Conservation (phyloP, 2,797 vertebrate genomes). For the Xyrichtys novacula region DNA sequence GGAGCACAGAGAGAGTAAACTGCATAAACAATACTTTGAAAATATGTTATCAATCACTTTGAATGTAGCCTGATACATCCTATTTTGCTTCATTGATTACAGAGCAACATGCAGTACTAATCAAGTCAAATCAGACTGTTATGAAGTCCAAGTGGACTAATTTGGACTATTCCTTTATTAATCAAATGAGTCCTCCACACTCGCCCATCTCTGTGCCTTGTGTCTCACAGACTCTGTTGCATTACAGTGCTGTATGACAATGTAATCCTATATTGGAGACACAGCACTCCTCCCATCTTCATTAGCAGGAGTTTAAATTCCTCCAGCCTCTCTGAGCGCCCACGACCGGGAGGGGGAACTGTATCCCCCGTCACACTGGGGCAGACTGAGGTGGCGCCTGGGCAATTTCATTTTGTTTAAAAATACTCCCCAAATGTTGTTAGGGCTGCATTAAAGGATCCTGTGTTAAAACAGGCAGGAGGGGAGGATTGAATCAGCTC, state of each 20-base stretch:
- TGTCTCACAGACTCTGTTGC: constrained; percentile 49
- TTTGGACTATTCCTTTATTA: too few relatives aligned
- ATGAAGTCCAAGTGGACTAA: background rate
- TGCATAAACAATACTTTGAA: background rate
- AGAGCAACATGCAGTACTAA: constrained; percentile 5
- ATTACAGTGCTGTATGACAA: constrained; percentile 72
- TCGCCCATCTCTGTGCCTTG: background rate
- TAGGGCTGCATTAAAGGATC: constrained; percentile 96
- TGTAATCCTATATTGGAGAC: constrained; percentile 77
- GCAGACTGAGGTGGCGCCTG: constrained; percentile 92
- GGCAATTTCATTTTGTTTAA: constrained; percentile 98
- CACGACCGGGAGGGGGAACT: constrained; percentile 75
- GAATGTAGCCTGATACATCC: constrained; percentile 13
- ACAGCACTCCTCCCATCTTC: constrained; percentile 72
- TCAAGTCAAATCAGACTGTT: constrained; percentile 11
- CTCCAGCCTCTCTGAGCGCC: constrained; percentile 76
- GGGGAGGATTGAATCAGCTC: constrained; percentile 88
- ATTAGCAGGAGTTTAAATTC: constrained; percentile 83
- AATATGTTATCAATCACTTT: background rate
- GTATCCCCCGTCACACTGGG: constrained; percentile 85
- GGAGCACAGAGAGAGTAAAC: background rate
- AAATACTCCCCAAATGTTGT: constrained; percentile 98
- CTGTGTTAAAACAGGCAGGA: constrained; percentile 92
- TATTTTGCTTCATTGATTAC: constrained; percentile 1
- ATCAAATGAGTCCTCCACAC: background rate